These are phyloP conservation scores for Leptodactylus fuscus DNA, from an alignment of 2,113 vertebrate genomes.

Conservation along the genomic window DNA sequence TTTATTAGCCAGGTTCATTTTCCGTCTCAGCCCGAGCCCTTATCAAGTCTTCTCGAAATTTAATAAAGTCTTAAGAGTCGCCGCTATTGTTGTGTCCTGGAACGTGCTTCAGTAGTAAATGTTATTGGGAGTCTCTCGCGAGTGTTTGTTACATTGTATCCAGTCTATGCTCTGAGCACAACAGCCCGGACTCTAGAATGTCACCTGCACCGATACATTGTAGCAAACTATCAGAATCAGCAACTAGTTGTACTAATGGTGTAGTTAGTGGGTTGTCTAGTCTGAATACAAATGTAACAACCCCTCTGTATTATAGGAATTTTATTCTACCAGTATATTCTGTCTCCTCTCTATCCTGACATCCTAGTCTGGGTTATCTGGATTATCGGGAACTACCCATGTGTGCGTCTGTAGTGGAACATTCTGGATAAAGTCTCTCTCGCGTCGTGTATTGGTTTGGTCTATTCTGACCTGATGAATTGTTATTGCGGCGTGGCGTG, in stretches of 20 bases:
- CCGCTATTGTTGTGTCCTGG: background rate
- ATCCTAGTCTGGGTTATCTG: too few species aligned
- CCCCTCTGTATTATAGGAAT: too few species aligned
- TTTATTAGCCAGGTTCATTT: constrained; percentile 42
- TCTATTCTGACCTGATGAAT: background rate
- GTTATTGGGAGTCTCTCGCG: background rate
- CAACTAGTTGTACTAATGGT: too few species aligned
- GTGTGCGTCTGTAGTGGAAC: background rate
- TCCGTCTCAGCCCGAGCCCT: background rate
- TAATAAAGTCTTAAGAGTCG: background rate
- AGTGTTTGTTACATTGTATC: background rate
- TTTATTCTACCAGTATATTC: too few species aligned
- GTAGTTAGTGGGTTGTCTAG: too few species aligned
- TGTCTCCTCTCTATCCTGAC: too few species aligned
- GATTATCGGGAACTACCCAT: background rate
- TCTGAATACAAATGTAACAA: too few species aligned
- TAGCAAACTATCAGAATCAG: too few species aligned
- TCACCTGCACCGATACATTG: background rate
- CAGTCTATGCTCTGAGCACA: background rate
- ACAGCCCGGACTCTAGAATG: too few species aligned
- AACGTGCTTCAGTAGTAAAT: background rate
- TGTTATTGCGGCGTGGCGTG: background rate
- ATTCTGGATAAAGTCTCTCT: background rate
- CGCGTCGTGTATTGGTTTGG: background rate
- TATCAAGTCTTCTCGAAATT: background rate